Percentiles rank a stretch among this genome's conserved stretches.
Conservation (phyloP, 2,113 vertebrate genomes). For the Carettochelys insculpta region DNA sequence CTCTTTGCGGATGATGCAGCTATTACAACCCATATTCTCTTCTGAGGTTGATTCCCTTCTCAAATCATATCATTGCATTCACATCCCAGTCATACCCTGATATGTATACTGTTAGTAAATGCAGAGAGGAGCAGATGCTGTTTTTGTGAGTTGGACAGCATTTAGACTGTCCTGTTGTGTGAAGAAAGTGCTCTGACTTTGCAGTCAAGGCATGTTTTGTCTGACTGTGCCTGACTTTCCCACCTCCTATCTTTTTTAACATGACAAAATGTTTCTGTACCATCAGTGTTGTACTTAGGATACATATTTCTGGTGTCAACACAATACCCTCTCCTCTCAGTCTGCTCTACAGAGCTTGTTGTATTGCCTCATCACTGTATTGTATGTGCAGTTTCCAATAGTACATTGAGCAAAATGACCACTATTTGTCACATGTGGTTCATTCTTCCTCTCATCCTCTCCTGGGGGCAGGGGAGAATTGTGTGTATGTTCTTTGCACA, state of each 20-base stretch:
- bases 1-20: too few relatives aligned
- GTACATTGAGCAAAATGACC: neutral
- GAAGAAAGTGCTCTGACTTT: neutral
- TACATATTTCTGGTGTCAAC: neutral
- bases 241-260: neutral
- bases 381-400: neutral
- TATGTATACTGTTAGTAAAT: neutral
- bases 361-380: conserved; percentile 8
- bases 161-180: neutral
- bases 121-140: neutral
- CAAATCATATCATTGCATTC: conserved; percentile 36
- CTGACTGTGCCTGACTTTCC: neutral
- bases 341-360: conserved; percentile 3
- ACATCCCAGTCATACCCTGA: conserved; percentile 36
- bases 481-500: neutral
- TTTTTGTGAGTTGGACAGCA: conserved; percentile 3
- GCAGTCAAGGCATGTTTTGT: neutral
- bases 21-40: neutral
- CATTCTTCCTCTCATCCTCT: neutral
- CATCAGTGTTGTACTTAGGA: fast-evolving
- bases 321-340: too few relatives aligned
- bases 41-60: neutral
- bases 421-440: neutral
- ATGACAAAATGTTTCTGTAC: neutral
- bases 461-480: neutral